Conservation (phyloP, 1,140 invertebrate species). For the Calephelis nemesis region DNA sequence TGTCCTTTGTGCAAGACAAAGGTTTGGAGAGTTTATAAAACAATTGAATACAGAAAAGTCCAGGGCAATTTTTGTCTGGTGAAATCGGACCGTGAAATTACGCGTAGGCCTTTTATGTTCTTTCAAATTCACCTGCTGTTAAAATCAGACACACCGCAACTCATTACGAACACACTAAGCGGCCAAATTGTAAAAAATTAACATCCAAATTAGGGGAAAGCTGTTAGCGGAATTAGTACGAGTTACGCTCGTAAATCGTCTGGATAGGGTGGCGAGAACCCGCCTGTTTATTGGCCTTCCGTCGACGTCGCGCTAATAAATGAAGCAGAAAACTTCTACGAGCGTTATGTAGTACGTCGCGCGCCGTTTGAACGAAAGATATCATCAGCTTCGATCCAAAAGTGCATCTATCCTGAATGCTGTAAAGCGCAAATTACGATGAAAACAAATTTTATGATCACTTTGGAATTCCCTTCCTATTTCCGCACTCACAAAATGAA, state of each 20-base stretch:
- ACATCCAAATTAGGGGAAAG: constrained; percentile 71
- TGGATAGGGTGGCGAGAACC: constrained; percentile 62
- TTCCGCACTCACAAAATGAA: constrained; percentile 37
- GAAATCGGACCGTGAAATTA: constrained; percentile 9
- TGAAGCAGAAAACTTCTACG: constrained; percentile 74
- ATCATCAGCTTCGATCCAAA: constrained; percentile 45
- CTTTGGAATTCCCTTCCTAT: constrained; percentile 34
- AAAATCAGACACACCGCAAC: constrained; percentile 24
- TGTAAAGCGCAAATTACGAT: constrained; percentile 58
- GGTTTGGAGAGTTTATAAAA: not conserved
- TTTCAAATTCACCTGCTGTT: constrained; percentile 17
- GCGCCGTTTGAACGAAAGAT: constrained; percentile 59
- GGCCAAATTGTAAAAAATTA: constrained; percentile 75
- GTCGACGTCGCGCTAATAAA: constrained; percentile 73
- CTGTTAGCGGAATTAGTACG: constrained; percentile 75
- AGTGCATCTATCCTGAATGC: constrained; percentile 39
- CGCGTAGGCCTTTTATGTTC: constrained; percentile 12
- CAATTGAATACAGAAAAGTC: constrained; percentile 5
- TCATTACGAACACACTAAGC: constrained; percentile 60
- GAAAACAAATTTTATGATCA: constrained; percentile 46
- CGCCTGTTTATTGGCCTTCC: constrained; percentile 67
- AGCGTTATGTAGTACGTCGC: constrained; percentile 45
- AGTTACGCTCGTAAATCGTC: constrained; percentile 72
- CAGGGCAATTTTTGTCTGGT: not conserved
- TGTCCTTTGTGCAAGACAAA: not conserved